Base-by-base conservation (phyloP, 2,797 vertebrate species). In the Anguilla megastoma region DNA sequence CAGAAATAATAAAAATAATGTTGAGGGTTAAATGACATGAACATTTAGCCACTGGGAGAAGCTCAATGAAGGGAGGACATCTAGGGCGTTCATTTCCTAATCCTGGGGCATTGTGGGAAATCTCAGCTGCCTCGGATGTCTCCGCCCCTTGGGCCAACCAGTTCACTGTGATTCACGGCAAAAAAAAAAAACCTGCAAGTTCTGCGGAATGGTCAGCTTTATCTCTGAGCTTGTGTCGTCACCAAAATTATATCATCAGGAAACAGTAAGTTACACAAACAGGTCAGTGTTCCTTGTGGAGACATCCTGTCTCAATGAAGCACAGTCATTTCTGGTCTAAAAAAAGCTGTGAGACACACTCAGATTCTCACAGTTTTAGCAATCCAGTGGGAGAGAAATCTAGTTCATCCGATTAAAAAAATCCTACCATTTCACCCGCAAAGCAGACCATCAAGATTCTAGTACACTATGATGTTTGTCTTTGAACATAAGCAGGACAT, bases 251-350 rank as follows among this genome's bases (percentile, higher is more conserved):
- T 56, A 58, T 56, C 48, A 27, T 79, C 56, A 83, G 79, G 86
- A 87, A 87, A 87, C 79, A 83, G 80, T 56, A 56, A 58, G 79
- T 58, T 69, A 66, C 60, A 60, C 36, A 82, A 41, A 63, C 54
- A 87, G 86, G 60, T 71, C 60, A 33, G 87, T 45, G 41, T 12
- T 45, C 24, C 12, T 21, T 24, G 56, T 58, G 79, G 56, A 80
- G 79, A 76, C 14, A 27, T 84, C 58, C 79, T 87, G 87, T 56
- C 87, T 87, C 56, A 21, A 56, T 24, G 58, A 83, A 79, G 54
- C 41, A 27, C 79, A 52, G 56, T 84, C 48, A 83, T 60, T 33
- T 1, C 80, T 60, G 30, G 18, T 63, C 86, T 76, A 87, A 82
- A 45, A 54, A 36, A 56, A 66, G 60, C 48, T 54, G 36, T 48